phyloP scores from a whole-genome alignment of 2,797 vertebrate species.

The Amphiprion clarkii region DNA sequence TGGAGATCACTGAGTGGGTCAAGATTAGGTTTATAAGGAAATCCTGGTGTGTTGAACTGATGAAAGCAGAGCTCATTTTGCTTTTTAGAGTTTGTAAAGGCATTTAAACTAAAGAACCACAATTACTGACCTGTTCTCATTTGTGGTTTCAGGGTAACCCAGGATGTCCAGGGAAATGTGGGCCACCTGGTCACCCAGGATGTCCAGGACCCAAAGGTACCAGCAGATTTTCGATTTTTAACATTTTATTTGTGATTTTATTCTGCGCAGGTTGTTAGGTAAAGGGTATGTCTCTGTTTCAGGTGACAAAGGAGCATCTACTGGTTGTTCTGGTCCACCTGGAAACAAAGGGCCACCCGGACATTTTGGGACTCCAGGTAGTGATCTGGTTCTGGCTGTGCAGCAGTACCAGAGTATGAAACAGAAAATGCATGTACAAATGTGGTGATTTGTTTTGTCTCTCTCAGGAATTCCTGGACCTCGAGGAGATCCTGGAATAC shows the following conservation, averaged over 20 bases:
- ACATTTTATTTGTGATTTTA: too few species aligned
- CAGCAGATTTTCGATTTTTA: background rate
- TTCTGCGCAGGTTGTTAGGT: background rate
- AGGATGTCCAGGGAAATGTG: slow-evolving; percentile 71
- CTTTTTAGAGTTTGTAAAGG: too few species aligned
- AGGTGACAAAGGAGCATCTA: slow-evolving; percentile 82
- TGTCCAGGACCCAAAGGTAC: slow-evolving; percentile 79
- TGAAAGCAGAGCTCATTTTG: too few species aligned
- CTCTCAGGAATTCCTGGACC: slow-evolving; percentile 67
- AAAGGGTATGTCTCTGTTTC: slow-evolving; percentile 19
- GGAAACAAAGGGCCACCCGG: slow-evolving; percentile 77
- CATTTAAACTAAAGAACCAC: background rate
- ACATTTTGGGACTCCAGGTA: slow-evolving; percentile 68
- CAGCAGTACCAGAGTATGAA: background rate
- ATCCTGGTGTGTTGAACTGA: too few species aligned
- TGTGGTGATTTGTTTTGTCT: background rate
- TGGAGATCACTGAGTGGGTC: too few species aligned
- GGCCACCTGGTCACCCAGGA: slow-evolving; percentile 71
- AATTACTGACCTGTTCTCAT: background rate
- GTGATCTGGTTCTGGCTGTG: slow-evolving; percentile 32
- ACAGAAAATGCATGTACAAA: background rate
- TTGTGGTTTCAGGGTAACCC: slow-evolving; percentile 74
- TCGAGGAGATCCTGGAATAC: slow-evolving; percentile 68
- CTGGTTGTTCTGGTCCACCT: slow-evolving; percentile 55
- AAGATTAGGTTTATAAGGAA: too few species aligned